phyloP scores from a whole-genome alignment of 2,113 vertebrate species.

The Leucopternis melanops region DNA sequence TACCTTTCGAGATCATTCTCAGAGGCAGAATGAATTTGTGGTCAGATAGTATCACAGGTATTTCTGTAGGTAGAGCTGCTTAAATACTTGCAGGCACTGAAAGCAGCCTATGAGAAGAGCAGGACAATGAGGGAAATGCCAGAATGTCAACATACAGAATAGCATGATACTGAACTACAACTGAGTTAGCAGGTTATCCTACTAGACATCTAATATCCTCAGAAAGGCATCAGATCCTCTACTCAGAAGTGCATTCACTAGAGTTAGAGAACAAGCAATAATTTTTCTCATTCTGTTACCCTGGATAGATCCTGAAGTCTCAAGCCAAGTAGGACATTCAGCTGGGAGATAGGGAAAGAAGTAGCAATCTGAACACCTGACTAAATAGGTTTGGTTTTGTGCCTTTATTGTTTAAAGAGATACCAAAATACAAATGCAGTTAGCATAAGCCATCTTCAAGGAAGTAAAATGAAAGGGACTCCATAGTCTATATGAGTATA shows the following conservation, averaged over 20 bases:
- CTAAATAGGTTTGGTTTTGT: neutral
- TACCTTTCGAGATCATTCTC: neutral
- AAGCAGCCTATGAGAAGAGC: neutral
- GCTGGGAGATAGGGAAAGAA: neutral
- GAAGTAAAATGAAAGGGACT: neutral
- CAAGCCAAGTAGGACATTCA: neutral
- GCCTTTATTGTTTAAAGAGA: neutral
- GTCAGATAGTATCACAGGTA: constrained; percentile 27
- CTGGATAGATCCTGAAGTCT: neutral
- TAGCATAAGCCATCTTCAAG: neutral
- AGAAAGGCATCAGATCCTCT: neutral
- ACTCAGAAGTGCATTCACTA: neutral
- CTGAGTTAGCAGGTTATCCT: neutral
- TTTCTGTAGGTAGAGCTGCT: neutral
- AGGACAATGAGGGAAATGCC: neutral
- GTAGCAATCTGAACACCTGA: neutral
- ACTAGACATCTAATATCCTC: neutral
- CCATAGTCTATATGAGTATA: neutral
- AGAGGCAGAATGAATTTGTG: constrained; percentile 7
- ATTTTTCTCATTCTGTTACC: neutral
- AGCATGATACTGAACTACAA: neutral
- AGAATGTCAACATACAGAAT: neutral
- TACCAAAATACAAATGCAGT: neutral
- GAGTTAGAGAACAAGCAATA: neutral
- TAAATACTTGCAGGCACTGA: neutral